These are phyloP conservation scores for Plebejus anna DNA, from an alignment of 2,888 invertebrate species.

Conservation along the genomic window DNA sequence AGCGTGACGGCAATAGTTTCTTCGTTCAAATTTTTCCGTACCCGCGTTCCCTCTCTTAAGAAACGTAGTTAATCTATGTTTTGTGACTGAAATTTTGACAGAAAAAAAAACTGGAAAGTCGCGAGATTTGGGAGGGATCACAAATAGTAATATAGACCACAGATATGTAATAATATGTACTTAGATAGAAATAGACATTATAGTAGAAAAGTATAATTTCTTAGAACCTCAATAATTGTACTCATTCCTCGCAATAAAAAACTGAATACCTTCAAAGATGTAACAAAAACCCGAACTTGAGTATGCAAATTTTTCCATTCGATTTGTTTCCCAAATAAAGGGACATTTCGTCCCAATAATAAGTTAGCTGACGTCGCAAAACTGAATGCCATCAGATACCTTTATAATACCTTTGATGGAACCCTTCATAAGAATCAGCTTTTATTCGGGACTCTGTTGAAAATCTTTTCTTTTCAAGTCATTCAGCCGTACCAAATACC, in stretches of 20 bases:
- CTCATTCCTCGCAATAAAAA: not conserved
- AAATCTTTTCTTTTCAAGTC: not conserved
- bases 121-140: too few species aligned
- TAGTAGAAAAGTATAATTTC: not conserved
- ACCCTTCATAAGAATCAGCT: slow-evolving; percentile 10
- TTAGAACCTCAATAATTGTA: not conserved
- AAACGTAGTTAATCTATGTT: too few species aligned
- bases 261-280: not conserved
- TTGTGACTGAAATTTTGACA: too few species aligned
- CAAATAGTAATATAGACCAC: too few species aligned
- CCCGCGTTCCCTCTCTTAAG: too few species aligned
- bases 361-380: slow-evolving; percentile 27
- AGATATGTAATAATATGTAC: too few species aligned
- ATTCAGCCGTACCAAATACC: too few species aligned
- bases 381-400: slow-evolving; percentile 27
- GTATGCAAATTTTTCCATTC: slow-evolving; percentile 17
- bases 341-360: slow-evolving; percentile 30
- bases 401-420: slow-evolving; percentile 33
- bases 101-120: too few species aligned
- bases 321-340: slow-evolving; percentile 23
- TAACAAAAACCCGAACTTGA: not conserved
- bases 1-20: too few species aligned
- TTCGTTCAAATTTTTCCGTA: too few species aligned
- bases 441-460: not conserved
- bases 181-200: too few species aligned